These are phyloP conservation scores for Drymonia ruficornis DNA, from an alignment of 2,888 invertebrate species.

Conservation along the genomic window DNA sequence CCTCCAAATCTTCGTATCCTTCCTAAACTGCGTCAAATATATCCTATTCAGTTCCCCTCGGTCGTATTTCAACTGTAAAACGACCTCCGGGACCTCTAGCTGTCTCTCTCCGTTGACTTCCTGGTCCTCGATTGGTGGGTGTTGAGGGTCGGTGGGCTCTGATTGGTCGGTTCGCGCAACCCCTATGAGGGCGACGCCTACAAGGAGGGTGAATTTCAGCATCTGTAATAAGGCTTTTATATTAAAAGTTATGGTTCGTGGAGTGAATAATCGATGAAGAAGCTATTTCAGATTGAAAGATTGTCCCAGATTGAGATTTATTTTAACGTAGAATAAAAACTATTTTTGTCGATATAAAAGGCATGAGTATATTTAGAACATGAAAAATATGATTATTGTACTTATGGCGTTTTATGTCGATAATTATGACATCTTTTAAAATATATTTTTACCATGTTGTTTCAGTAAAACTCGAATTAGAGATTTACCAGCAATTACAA, in stretches of 20 bases:
- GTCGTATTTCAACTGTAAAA: constrained; percentile 76
- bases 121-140: constrained; percentile 50
- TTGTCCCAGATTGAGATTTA: too few species aligned
- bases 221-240: constrained; percentile 46
- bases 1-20: constrained; percentile 47
- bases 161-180: constrained; percentile 57
- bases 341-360: too few species aligned
- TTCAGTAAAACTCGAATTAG: too few species aligned
- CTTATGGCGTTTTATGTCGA: too few species aligned
- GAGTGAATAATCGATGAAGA: neutral
- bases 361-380: too few species aligned
- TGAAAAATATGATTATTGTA: too few species aligned
- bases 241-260: constrained; percentile 2
- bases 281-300: neutral
- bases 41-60: constrained; percentile 77
- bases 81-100: constrained; percentile 68
- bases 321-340: too few species aligned
- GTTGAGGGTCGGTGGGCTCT: constrained; percentile 35
- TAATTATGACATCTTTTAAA: too few species aligned
- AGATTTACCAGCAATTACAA: too few species aligned
- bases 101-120: constrained; percentile 51
- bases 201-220: constrained; percentile 54
- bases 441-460: too few species aligned
- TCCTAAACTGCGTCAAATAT: constrained; percentile 76
- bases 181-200: constrained; percentile 63